A percentile compares a stretch with the other conserved stretches of the same genome.
Evolutionary conservation across 2,888 invertebrate genomes (phyloP).

Genomic region (Helleia helle): DNA sequence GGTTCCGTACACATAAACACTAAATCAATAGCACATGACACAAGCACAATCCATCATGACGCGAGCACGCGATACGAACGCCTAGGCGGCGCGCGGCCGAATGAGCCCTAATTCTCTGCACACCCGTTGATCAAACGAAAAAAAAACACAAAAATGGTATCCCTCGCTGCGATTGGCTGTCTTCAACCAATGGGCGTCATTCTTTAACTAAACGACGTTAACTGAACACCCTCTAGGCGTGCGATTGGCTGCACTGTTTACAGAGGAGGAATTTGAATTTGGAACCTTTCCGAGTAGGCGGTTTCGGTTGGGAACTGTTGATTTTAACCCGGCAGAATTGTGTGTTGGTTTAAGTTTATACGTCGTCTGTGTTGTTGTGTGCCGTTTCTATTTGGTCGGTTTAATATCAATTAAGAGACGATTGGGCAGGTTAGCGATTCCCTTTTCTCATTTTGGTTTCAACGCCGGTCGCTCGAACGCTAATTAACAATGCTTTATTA

Average conservation of each 20-base stretch:
- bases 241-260: constrained; percentile 41
- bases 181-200: constrained; percentile 39
- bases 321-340: constrained; percentile 54
- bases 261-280: constrained; percentile 58
- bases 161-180: constrained; percentile 44
- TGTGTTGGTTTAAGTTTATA: constrained; percentile 44
- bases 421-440: constrained; percentile 43
- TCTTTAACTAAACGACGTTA: constrained; percentile 37
- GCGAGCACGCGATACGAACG: constrained; percentile 65
- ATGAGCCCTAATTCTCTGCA: constrained; percentile 42
- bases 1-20: constrained; percentile 58
- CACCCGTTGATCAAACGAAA: constrained; percentile 39
- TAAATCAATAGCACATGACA: constrained; percentile 65
- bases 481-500: constrained; percentile 75
- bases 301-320: constrained; percentile 46
- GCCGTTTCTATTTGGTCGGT: constrained; percentile 50
- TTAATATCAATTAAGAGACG: constrained; percentile 63
- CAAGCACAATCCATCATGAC: constrained; percentile 67
- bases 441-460: constrained; percentile 44
- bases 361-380: constrained; percentile 30
- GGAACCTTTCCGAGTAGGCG: constrained; percentile 62
- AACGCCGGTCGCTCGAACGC: constrained; percentile 43
- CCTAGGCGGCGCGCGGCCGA: constrained; percentile 69
- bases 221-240: constrained; percentile 38
- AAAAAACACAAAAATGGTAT: constrained; percentile 60